Conservation (phyloP, 2,113 vertebrate genomes). For the Bos taurus region DNA sequence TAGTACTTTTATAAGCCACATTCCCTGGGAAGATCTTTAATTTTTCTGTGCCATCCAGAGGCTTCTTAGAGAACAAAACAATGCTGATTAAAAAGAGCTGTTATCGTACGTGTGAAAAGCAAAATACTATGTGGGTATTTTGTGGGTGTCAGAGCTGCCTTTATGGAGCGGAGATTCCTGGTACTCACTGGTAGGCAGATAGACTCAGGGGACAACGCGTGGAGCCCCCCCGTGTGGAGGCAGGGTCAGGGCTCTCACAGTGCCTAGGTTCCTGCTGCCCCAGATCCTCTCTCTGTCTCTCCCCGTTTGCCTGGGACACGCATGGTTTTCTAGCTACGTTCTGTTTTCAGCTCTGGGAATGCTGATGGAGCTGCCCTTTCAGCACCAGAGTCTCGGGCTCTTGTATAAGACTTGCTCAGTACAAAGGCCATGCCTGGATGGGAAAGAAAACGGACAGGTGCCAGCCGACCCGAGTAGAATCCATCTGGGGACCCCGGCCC, state of each 20-base stretch:
- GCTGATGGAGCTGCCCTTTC: fast-evolving
- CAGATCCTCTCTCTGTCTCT: neutral
- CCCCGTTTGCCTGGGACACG: fast-evolving
- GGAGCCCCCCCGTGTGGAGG: fast-evolving
- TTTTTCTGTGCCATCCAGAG: neutral
- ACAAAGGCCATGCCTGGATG: neutral
- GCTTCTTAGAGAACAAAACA: neutral
- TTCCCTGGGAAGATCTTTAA: neutral
- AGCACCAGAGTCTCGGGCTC: neutral
- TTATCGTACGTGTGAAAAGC: neutral
- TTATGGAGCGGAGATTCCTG: neutral
- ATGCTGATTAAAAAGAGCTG: neutral
- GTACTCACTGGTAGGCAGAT: neutral
- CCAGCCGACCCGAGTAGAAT: neutral
- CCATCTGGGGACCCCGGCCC: neutral
- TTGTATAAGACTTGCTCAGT: no score
- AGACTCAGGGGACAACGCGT: fast-evolving
- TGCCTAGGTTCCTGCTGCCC: fast-evolving
- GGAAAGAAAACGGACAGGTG: neutral
- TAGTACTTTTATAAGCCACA: neutral
- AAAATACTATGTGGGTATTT: neutral
- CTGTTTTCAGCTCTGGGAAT: neutral
- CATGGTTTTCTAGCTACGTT: fast-evolving
- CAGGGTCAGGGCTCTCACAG: fast-evolving
- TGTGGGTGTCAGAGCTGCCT: neutral